Evolutionary conservation across 2,888 invertebrate genomes (phyloP).

Genomic region (Proisotoma minuta): DNA sequence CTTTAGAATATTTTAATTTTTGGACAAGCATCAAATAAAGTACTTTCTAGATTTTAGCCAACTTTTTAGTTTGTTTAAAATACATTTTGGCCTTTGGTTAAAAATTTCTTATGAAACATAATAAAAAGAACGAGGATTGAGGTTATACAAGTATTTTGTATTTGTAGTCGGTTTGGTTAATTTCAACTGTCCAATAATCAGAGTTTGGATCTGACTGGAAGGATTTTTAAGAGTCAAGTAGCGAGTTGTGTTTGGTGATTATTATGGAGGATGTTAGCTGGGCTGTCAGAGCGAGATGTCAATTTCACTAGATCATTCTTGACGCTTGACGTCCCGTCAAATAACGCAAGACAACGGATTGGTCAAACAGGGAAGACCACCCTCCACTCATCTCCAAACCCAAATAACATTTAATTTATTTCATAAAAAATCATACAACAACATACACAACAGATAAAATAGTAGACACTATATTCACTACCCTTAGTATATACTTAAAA

Average conservation of each 20-base stretch:
- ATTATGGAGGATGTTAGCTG: conserved; percentile 24
- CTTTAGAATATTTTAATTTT: no score
- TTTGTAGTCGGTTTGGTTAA: neutral
- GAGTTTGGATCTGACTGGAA: neutral
- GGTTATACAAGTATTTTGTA: neutral
- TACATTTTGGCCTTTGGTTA: no score
- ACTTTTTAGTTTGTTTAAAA: no score
- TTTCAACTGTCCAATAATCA: conserved; percentile 2
- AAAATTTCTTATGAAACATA: no score
- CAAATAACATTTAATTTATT: conserved; percentile 1
- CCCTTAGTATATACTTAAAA: no score
- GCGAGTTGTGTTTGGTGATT: conserved; percentile 18
- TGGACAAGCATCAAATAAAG: no score
- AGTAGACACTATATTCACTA: no score
- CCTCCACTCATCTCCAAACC: conserved; percentile 12
- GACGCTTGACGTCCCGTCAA: conserved; percentile 37
- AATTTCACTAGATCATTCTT: conserved; percentile 36
- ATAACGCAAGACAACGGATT: conserved; percentile 24
- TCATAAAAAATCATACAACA: no score
- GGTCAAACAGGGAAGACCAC: conserved; percentile 31
- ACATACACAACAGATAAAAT: no score
- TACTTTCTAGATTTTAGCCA: no score
- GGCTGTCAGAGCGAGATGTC: conserved; percentile 33
- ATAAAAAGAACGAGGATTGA: no score
- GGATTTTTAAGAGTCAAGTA: neutral